Evolutionary conservation across 1,140 invertebrate genomes (phyloP).

Genomic region (Caenorhabditis inopinata): DNA sequence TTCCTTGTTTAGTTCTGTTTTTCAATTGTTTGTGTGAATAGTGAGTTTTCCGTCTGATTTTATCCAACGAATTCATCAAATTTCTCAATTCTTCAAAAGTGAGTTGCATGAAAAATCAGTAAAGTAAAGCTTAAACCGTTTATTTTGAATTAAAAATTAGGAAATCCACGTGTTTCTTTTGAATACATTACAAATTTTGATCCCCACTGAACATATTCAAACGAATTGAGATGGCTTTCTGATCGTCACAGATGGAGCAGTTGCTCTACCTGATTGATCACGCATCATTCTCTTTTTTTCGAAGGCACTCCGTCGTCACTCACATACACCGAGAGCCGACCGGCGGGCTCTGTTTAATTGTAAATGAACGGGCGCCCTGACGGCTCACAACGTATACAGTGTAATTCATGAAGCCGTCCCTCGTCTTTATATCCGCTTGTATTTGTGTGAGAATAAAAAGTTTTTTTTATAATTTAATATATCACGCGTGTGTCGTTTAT

Average conservation of each 20-base stretch:
- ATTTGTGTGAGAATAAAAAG: background rate
- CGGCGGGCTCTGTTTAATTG: background rate
- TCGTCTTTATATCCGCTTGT: background rate
- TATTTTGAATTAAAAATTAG: too few species aligned
- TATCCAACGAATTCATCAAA: too few species aligned
- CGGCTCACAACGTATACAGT: background rate
- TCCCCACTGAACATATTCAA: too few species aligned
- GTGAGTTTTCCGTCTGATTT: too few species aligned
- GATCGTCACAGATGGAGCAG: background rate
- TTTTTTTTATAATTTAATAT: background rate
- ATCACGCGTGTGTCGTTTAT: background rate
- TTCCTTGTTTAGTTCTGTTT: too few species aligned
- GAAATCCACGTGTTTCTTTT: too few species aligned
- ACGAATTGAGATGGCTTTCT: background rate
- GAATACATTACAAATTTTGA: too few species aligned
- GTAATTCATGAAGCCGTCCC: conserved; percentile 21
- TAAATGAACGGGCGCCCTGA: conserved; percentile 13
- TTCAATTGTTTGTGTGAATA: too few species aligned
- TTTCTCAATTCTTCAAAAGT: too few species aligned
- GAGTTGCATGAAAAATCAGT: too few species aligned
- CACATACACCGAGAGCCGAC: background rate
- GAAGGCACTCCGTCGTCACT: too few species aligned
- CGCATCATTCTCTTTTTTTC: background rate
- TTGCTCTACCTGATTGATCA: conserved; percentile 8
- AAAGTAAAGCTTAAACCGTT: too few species aligned